phyloP scores from a whole-genome alignment of 2,797 vertebrate genomes.

The Rallus crepitans region DNA sequence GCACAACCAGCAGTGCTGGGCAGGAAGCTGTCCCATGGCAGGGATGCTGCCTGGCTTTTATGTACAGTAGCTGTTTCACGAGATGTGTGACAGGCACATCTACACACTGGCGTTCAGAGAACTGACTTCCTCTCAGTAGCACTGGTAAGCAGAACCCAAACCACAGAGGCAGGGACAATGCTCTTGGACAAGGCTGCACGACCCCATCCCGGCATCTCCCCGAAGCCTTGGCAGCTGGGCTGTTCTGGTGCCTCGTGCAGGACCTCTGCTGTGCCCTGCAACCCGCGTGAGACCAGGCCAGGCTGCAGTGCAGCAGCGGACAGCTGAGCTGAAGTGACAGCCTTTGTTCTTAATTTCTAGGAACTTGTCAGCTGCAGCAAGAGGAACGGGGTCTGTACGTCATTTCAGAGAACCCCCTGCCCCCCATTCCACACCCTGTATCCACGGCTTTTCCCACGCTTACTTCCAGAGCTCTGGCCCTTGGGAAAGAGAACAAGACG shows the following conservation, averaged over 20 bases:
- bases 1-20: neutral
- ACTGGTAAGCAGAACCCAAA: neutral
- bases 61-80: neutral
- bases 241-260: too few species aligned
- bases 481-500: conserved; percentile 31
- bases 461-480: neutral
- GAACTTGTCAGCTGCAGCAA: neutral
- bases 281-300: neutral
- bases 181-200: neutral
- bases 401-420: neutral
- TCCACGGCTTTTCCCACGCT: conserved; percentile 27
- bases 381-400: neutral
- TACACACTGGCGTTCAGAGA: neutral
- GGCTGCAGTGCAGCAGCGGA: neutral
- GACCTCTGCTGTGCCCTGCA: neutral
- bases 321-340: neutral
- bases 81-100: neutral
- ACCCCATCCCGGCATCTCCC: neutral
- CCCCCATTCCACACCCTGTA: neutral
- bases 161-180: too few species aligned
- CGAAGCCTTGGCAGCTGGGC: neutral
- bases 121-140: neutral
- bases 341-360: conserved; percentile 23
- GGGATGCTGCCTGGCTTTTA: neutral
- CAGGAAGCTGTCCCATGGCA: neutral